phyloP scores from a whole-genome alignment of 2,888 invertebrate species.

The Celastrina argiolus region DNA sequence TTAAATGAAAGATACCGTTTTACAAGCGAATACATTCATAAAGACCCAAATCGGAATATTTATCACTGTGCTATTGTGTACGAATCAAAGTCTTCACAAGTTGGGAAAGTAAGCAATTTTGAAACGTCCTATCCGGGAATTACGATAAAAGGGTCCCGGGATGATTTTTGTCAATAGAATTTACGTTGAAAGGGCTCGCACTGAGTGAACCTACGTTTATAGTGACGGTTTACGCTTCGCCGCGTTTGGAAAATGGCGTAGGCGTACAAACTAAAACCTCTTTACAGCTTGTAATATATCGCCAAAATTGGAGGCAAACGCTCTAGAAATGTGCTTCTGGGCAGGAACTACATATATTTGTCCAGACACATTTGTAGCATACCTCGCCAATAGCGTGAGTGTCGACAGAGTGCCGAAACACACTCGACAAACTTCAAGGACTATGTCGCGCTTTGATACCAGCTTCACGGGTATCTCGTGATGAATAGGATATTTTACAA shows the following conservation, averaged over 20 bases:
- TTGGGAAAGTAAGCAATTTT: slow-evolving; percentile 34
- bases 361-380: too few relatives aligned
- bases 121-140: slow-evolving; percentile 39
- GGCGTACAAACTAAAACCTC: slow-evolving; percentile 38
- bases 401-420: too few relatives aligned
- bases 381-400: too few relatives aligned
- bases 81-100: slow-evolving; percentile 22
- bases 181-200: slow-evolving; percentile 33
- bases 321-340: background rate
- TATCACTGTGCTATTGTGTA: slow-evolving; percentile 9
- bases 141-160: slow-evolving; percentile 50
- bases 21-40: background rate
- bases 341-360: too few relatives aligned
- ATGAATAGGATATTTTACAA: too few relatives aligned
- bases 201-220: slow-evolving; percentile 9
- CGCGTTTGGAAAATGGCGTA: slow-evolving; percentile 43
- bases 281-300: background rate
- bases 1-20: background rate
- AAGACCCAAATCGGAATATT: background rate
- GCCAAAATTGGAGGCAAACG: background rate
- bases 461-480: too few relatives aligned
- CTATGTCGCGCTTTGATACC: too few relatives aligned
- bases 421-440: too few relatives aligned
- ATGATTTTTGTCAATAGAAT: slow-evolving; percentile 64
- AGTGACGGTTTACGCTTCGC: slow-evolving; percentile 43